phyloP scores from a whole-genome alignment of 1,140 invertebrate species.

The Brachystomella parvula region DNA sequence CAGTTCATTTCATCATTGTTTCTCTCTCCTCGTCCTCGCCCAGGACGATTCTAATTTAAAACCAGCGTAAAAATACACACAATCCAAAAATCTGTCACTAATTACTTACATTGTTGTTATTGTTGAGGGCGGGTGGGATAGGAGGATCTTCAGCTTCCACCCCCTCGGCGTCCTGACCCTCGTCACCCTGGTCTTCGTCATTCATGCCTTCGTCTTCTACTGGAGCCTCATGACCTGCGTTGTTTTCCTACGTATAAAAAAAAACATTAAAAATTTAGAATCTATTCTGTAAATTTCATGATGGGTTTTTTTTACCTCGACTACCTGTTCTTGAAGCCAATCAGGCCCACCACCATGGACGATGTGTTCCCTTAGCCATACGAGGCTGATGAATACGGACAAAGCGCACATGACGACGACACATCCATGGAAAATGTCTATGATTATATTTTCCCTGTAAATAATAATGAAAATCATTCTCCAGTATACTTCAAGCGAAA shows the following conservation, averaged over 20 bases:
- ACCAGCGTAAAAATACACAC: background rate
- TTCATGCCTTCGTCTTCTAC: conserved; percentile 27
- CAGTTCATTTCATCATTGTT: conserved; percentile 83
- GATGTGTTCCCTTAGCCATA: conserved; percentile 97
- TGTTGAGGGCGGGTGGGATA: background rate
- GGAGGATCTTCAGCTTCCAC: conserved; percentile 17
- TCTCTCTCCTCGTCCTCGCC: conserved; percentile 42
- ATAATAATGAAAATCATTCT: conserved; percentile 31
- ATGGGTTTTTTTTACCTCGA: conserved; percentile 24
- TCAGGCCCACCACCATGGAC: conserved; percentile 89
- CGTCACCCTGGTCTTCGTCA: conserved; percentile 22
- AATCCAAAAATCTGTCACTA: conserved; percentile 1
- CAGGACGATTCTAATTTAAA: background rate
- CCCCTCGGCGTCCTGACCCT: conserved; percentile 28
- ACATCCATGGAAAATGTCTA: conserved; percentile 91
- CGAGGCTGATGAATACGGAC: conserved; percentile 90
- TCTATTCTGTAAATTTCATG: background rate
- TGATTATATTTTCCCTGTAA: conserved; percentile 72
- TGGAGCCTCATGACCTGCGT: conserved; percentile 25
- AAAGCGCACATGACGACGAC: conserved; percentile 94
- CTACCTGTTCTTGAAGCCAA: conserved; percentile 66
- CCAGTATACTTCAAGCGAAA: background rate
- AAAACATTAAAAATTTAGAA: background rate
- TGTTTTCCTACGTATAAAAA: conserved; percentile 22
- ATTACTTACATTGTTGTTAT: conserved; percentile 5